Evolutionary conservation across 37 sponge, comb jelly and placozoan species (phyloP).

Genomic region (Hexactinellida sp.): DNA sequence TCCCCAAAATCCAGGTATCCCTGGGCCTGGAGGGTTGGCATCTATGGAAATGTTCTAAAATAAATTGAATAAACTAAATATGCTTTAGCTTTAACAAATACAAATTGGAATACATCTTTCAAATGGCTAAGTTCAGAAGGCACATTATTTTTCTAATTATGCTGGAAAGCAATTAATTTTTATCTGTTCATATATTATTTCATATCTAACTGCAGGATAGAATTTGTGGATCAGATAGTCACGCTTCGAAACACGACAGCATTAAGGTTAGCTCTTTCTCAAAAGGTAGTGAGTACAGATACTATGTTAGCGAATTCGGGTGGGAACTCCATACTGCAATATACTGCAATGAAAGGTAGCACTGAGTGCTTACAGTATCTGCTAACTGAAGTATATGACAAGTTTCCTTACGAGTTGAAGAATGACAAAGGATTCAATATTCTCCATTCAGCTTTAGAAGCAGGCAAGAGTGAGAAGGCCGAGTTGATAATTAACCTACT

Average conservation of each 20-base stretch:
- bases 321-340: not conserved
- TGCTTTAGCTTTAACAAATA: no score
- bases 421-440: not conserved
- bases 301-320: not conserved
- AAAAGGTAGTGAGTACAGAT: not conserved
- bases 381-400: not conserved
- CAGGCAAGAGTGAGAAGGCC: not conserved
- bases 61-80: no score
- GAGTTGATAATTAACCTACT: not conserved
- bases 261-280: not conserved
- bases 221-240: not conserved
- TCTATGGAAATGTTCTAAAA: no score
- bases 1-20: no score
- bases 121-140: no score
- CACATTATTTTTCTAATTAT: no score
- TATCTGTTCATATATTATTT: no score
- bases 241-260: not conserved
- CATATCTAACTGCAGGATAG: not conserved
- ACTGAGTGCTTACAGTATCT: constrained; percentile 5
- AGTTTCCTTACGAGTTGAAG: not conserved
- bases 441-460: not conserved
- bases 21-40: no score
- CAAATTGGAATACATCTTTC: no score
- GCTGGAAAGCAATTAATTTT: no score
- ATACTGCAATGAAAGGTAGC: not conserved